Evolutionary conservation across 2,888 invertebrate species (phyloP), one percentile per base, ranked within the genome.

Genomic region (Clostera curtula): DNA sequence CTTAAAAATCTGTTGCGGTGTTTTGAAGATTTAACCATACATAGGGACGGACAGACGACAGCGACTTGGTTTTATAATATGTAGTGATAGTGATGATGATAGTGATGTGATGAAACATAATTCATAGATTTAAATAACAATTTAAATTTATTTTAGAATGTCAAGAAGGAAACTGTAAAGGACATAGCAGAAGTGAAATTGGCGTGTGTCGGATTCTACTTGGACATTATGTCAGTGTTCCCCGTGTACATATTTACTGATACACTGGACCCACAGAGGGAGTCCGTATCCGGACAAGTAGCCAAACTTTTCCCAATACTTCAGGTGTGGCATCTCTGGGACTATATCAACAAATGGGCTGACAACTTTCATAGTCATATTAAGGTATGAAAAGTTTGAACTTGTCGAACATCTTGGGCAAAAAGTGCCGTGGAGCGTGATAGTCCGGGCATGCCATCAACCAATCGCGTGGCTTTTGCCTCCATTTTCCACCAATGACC

Each of bases 271-370:
- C 71, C 69, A 6, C 31, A 49, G 3, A 58, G 53, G 4, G 58
- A 66, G 13, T 52, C 72, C 1, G 44, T 70, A 4, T 42, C 51
- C 2, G 70, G 66, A 1, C 74, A 76, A 40, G 36, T 77, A 12
- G 64, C 68, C 1, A 52, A 59, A n/a, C 31, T 80, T 20, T 54
- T 70, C 3, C 79, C 77, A 0, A 45, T 63, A 4, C 32, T 83
- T 6, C 82, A 83, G 62, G 68, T 77, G 2, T 82, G 82, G 82
- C 82, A 83, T 40, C 41, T 82, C 18, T 76, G 74, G 76, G 64
- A 61, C 19, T 83, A 80, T 36, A 40, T 74, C 5, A 30, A 43
- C 1, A 70, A 67, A 31, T 80, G 77, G 77, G 62, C 67, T 22
- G 40, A 32, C 4, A 65, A 50, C 31, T 77, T 80, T 29, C 40